Conservation (phyloP, 2,797 vertebrate genomes). For the Tarsius wallacei region DNA sequence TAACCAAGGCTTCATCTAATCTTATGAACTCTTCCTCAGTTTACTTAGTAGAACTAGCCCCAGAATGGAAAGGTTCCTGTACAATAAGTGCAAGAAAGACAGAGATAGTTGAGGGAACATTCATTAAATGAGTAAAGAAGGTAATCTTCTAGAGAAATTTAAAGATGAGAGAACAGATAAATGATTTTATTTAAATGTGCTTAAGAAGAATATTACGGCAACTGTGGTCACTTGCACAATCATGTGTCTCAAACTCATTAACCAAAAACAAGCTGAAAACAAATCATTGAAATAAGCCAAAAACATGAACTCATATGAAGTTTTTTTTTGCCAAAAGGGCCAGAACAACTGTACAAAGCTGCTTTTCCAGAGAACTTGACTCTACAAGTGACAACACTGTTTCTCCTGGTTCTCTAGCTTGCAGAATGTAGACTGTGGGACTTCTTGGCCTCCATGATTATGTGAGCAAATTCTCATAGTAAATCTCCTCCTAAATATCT, state of each 20-base stretch:
- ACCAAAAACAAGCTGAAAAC: constrained; percentile 82
- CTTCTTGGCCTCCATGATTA: not conserved
- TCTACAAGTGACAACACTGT: not conserved
- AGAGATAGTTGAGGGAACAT: not conserved
- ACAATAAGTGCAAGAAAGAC: not conserved
- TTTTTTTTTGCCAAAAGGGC: constrained; percentile 61
- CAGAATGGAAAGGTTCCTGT: not conserved
- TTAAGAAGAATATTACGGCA: constrained; percentile 80
- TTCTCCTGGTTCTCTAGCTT: not conserved
- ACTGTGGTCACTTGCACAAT: constrained; percentile 70
- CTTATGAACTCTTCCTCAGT: not conserved
- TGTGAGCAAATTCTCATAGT: not conserved
- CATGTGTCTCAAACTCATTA: constrained; percentile 79
- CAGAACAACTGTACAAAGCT: constrained; percentile 81
- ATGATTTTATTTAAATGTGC: not conserved
- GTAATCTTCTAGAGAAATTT: not conserved
- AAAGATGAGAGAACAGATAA: not conserved
- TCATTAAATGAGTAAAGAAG: not conserved
- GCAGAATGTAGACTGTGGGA: not conserved
- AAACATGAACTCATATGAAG: constrained; percentile 79
- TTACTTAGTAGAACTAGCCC: not conserved
- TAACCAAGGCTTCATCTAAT: not conserved
- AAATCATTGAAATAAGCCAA: constrained; percentile 73
- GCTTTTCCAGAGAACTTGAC: constrained; percentile 84
- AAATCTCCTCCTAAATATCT: not conserved